Evolutionary conservation across 1,140 invertebrate species (phyloP), one percentile per base, ranked within the genome.

Genomic region (Pseudomyrmex cubaensis): DNA sequence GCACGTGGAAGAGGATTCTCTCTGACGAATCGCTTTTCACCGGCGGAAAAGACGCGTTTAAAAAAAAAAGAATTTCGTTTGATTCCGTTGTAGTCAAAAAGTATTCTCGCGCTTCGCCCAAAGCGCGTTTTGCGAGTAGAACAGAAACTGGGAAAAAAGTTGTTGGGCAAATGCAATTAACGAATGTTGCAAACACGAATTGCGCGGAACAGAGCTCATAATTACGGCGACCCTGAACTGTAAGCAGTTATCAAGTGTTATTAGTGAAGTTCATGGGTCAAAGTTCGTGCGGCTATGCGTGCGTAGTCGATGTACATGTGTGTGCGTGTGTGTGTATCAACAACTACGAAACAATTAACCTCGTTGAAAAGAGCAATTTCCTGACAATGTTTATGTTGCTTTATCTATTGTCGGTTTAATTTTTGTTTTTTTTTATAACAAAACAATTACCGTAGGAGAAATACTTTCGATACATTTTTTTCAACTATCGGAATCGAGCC

Each of bases 221-320:
- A 87, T 84, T 72, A 84, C 64, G 74, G 70, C 74, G 86, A 84
- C 90, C 90, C 69, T 91, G 90, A 91, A 91, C 77, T 3, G 1
- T 22, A 84, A 82, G 80, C 70, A 77, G 78, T 83, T 63, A 75
- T 15, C 62, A 82, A 64, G 83, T 89, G 82, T 84, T 74, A 85
- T 85, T 87, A 84, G 17, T n/a, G 46, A 87, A 83, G 86, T 85
- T 77, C 77, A 74, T 82, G 78, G 83, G 63, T 88, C 66, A 84
- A 88, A 88, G 83, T 88, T 88, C 64, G 75, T 44, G 59, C 64
- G 61, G 44, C 22, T n/a, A 46, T 54, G 59, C 70, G 74, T 86
- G 66, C 73, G 69, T 46, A 59, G 73, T 57, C 44, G 35, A 46
- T 62, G 56, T 76, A 62, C 75, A 80, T 75, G 46, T 56, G 52